phyloP scores from a whole-genome alignment of 2,888 invertebrate genomes.

The Campoplex capitator region DNA sequence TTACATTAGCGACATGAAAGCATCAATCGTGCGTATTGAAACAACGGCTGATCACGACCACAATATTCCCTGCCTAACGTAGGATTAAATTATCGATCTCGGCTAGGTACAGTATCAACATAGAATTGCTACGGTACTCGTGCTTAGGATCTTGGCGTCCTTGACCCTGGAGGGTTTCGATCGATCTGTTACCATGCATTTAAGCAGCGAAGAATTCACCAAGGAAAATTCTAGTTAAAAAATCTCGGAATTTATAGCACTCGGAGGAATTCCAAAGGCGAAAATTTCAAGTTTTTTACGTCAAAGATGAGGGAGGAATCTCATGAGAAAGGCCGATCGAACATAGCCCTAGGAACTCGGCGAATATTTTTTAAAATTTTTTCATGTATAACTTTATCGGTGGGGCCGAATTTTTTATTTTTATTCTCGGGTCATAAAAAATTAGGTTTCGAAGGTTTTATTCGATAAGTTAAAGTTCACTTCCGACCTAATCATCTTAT shows the following conservation, averaged over 20 bases:
- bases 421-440: not conserved
- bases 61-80: not conserved
- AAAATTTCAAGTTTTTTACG: not conserved
- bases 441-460: not conserved
- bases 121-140: not conserved
- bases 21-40: not conserved
- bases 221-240: not conserved
- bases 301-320: not conserved
- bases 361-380: not conserved
- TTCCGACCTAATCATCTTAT: not conserved
- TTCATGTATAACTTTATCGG: not conserved
- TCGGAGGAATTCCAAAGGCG: not conserved
- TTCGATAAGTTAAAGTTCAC: not conserved
- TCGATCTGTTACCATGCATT: not conserved
- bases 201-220: not conserved
- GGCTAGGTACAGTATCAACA: no score
- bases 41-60: not conserved
- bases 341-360: not conserved
- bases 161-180: not conserved
- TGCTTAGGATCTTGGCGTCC: not conserved
- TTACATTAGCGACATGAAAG: not conserved
- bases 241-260: not conserved
- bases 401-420: not conserved
- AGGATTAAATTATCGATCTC: not conserved
- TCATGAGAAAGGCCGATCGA: not conserved